Percentiles rank a stretch among this genome's conserved stretches.
Evolutionary conservation across 2,888 invertebrate genomes (phyloP).

Genomic region (Cyaniris semiargus): DNA sequence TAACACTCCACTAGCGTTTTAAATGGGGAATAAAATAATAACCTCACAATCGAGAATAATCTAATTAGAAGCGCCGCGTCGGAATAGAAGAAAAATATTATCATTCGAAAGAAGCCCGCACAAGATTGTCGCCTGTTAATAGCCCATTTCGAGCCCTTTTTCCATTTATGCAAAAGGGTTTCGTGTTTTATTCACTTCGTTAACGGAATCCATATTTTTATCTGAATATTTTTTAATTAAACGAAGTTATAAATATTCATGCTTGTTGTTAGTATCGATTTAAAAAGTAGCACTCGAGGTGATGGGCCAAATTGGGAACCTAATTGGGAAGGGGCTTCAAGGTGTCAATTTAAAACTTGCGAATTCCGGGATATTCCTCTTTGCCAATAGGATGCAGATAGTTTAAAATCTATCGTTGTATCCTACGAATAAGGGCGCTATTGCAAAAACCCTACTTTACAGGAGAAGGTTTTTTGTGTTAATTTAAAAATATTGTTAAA

Average conservation of each 20-base stretch:
- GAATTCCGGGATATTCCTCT: not conserved
- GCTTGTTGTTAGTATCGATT: constrained; percentile 9
- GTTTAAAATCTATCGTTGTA: not conserved
- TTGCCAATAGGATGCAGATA: not conserved
- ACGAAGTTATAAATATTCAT: constrained; percentile 29
- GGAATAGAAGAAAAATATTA: constrained; percentile 21
- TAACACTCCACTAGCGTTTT: constrained; percentile 22
- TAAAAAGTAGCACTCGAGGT: not conserved
- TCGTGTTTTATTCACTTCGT: constrained; percentile 71
- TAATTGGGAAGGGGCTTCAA: not conserved
- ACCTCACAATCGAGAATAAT: constrained; percentile 19
- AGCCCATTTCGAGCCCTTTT: constrained; percentile 67
- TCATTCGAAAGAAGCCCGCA: constrained; percentile 40
- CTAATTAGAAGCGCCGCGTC: constrained; percentile 20
- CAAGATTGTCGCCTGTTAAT: constrained; percentile 72
- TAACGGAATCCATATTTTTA: constrained; percentile 48
- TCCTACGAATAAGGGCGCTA: too few species aligned
- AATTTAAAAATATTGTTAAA: too few species aligned
- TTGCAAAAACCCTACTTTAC: too few species aligned
- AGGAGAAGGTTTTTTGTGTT: too few species aligned
- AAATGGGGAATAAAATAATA: constrained; percentile 44
- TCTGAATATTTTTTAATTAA: constrained; percentile 28
- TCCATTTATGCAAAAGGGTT: constrained; percentile 67
- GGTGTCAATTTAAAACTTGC: not conserved
- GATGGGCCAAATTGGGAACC: not conserved